A percentile compares a stretch with the other conserved stretches of the same genome.
These are phyloP conservation scores for Tautogolabrus adspersus DNA, from an alignment of 2,113 vertebrate genomes.

Conservation along the genomic window DNA sequence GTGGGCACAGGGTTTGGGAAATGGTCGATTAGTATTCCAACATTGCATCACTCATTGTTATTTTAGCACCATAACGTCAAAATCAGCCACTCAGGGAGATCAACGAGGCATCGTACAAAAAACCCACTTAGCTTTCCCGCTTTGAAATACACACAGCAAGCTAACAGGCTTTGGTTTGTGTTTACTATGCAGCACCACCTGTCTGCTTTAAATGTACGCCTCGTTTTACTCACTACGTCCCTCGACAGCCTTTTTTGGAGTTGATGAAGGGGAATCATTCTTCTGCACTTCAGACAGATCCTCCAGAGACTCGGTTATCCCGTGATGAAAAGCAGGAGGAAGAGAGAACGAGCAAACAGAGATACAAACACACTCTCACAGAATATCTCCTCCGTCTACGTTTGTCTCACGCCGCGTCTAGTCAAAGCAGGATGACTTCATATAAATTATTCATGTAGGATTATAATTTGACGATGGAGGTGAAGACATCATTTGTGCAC, in stretches of 20 bases:
- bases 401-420: not conserved
- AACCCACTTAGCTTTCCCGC: not conserved
- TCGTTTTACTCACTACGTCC: constrained; percentile 35
- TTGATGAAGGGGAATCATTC: constrained; percentile 62
- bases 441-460: constrained; percentile 52
- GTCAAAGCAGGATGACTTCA: constrained; percentile 10
- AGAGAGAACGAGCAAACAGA: constrained; percentile 15
- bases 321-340: constrained; percentile 54
- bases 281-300: constrained; percentile 33
- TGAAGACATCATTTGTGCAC: not conserved
- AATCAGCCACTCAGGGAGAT: not conserved
- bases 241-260: constrained; percentile 35
- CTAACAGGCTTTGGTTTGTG: constrained; percentile 25
- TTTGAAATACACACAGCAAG: constrained; percentile 16
- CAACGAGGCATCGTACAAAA: not conserved
- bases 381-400: not conserved
- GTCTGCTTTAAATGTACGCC: constrained; percentile 44
- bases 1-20: no score
- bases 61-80: not conserved
- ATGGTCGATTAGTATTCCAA: not conserved
- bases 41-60: not conserved
- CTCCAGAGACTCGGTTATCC: constrained; percentile 46
- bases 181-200: constrained; percentile 45
- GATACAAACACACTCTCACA: not conserved
- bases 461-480: constrained; percentile 30